Percentiles rank a stretch among this genome's conserved stretches.
Conservation (phyloP, 2,113 vertebrate species). For the Erythrolamprus reginae region DNA sequence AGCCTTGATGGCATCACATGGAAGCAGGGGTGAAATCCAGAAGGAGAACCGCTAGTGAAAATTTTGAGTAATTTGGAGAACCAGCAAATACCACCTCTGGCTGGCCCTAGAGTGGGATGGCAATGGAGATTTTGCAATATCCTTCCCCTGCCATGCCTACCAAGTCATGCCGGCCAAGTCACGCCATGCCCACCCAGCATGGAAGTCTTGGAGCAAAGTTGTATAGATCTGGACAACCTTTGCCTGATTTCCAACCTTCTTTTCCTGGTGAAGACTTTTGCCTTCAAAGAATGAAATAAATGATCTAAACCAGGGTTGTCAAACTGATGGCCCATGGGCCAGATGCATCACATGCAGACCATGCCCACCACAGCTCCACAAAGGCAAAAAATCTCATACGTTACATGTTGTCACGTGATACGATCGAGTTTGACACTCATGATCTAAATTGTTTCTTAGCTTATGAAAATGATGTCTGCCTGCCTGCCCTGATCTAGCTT, state of each 20-base stretch:
- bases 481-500: not conserved
- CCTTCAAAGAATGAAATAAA: not conserved
- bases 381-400: no score
- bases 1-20: not conserved
- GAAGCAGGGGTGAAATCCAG: not conserved
- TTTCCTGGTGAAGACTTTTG: not conserved
- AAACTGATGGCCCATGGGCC: no score
- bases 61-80: no score
- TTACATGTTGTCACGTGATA: no score
- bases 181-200: not conserved
- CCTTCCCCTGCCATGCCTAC: no score
- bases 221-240: not conserved
- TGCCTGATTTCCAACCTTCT: not conserved
- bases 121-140: no score
- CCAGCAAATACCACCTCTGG: no score
- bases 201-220: not conserved
- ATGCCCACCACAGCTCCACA: no score
- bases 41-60: no score
- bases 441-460: not conserved
- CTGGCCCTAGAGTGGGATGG: no score
- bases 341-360: no score
- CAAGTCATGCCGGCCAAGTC: no score
- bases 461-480: not conserved
- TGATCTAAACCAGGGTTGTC: not conserved
- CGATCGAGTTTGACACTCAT: not conserved